Percentiles rank a stretch among this genome's conserved stretches.
Evolutionary conservation across 2,113 vertebrate species (phyloP).

Genomic region (Camelus dromedarius): DNA sequence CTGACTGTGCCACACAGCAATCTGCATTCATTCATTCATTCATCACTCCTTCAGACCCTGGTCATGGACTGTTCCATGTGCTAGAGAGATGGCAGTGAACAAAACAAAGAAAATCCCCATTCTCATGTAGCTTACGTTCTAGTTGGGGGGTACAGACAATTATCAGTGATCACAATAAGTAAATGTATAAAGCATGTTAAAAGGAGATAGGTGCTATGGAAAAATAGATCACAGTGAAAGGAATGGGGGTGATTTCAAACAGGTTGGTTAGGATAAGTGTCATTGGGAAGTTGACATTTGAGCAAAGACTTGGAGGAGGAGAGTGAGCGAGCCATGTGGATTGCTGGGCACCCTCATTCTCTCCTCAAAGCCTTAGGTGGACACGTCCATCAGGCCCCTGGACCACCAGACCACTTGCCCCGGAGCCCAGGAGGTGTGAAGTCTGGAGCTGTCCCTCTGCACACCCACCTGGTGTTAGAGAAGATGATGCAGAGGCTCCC

Average conservation of each 20-base stretch:
- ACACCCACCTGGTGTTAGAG: background rate
- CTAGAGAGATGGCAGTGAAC: background rate
- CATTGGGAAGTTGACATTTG: background rate
- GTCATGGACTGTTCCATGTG: background rate
- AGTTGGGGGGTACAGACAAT: background rate
- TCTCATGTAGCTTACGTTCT: background rate
- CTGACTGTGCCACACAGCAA: background rate
- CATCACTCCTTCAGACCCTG: background rate
- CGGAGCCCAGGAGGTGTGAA: background rate
- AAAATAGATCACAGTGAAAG: background rate
- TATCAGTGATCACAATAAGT: background rate
- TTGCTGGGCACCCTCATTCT: background rate
- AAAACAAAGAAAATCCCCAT: background rate
- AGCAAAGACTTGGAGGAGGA: slow-evolving; percentile 9
- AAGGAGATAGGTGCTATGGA: background rate
- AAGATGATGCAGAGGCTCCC: background rate
- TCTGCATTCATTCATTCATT: background rate
- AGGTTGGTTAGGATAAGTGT: slow-evolving; percentile 1
- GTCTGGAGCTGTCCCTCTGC: background rate
- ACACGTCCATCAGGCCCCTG: background rate
- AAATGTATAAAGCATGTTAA: background rate
- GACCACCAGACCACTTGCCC: background rate
- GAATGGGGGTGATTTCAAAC: background rate
- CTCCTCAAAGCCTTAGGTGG: background rate
- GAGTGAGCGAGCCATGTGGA: background rate